These are phyloP conservation scores for Apoda limacodes DNA, from an alignment of 2,888 invertebrate genomes.

Conservation along the genomic window DNA sequence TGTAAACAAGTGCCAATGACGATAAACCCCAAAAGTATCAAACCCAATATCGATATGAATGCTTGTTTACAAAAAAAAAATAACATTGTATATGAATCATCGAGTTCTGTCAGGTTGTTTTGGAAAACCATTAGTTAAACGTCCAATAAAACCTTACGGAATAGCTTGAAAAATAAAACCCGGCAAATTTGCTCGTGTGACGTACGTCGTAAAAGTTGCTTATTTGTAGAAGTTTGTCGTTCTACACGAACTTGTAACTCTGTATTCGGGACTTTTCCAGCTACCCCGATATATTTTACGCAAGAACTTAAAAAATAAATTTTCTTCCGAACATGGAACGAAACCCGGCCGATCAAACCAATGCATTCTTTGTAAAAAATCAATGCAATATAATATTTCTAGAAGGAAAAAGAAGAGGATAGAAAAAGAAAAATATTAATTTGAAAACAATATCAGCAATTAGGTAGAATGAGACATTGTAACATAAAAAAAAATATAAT, in stretches of 20 bases:
- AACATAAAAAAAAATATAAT: no score
- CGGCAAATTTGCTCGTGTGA: constrained; percentile 30
- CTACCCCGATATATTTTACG: constrained; percentile 25
- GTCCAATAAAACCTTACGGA: constrained; percentile 41
- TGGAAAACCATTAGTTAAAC: constrained; percentile 47
- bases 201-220: constrained; percentile 34
- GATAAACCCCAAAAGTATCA: no score
- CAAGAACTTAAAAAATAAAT: constrained; percentile 30
- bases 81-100: constrained; percentile 38
- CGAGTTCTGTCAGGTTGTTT: constrained; percentile 41
- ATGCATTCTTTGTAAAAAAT: no score
- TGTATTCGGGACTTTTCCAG: constrained; percentile 15
- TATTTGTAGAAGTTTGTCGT: constrained; percentile 32
- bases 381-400: no score
- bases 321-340: constrained; percentile 2
- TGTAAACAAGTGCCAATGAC: no score
- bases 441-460: no score
- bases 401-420: no score
- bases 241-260: constrained; percentile 34
- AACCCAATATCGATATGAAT: no score
- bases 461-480: no score
- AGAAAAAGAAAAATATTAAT: no score
- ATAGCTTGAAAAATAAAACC: constrained; percentile 35
- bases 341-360: neutral
- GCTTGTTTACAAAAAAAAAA: constrained; percentile 12